Conservation (phyloP, 2,113 vertebrate species). For the Chloropsis cyanopogon region DNA sequence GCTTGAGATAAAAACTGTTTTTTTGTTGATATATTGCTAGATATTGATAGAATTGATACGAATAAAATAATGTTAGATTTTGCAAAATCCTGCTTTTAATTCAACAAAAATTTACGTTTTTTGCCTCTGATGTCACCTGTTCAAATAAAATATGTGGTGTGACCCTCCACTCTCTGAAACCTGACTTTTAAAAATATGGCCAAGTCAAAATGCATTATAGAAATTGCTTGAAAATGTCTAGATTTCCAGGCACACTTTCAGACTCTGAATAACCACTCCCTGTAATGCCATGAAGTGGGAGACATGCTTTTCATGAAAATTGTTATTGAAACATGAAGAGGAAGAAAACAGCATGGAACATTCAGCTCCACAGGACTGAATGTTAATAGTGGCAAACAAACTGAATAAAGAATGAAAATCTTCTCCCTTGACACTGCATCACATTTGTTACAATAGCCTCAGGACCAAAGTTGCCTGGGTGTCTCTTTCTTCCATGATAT, state of each 20-base stretch:
- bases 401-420: neutral
- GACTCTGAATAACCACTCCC: neutral
- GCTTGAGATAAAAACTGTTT: neutral
- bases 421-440: neutral
- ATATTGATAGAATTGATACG: fast-evolving
- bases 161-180: neutral
- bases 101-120: neutral
- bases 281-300: neutral
- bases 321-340: slow-evolving; percentile 1
- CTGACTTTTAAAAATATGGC: neutral
- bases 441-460: neutral
- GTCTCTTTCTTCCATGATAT: neutral
- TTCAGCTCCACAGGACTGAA: neutral
- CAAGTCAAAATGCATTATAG: neutral
- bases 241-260: neutral
- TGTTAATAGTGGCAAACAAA: neutral
- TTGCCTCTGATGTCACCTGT: neutral
- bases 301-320: neutral
- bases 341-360: neutral
- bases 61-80: neutral
- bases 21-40: neutral
- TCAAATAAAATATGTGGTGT: neutral
- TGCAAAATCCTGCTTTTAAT: neutral
- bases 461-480: neutral
- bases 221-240: neutral